A percentile compares a stretch with the other conserved stretches of the same genome.
These are phyloP conservation scores for Anguilla obscura DNA, from an alignment of 2,797 vertebrate genomes.

Conservation along the genomic window DNA sequence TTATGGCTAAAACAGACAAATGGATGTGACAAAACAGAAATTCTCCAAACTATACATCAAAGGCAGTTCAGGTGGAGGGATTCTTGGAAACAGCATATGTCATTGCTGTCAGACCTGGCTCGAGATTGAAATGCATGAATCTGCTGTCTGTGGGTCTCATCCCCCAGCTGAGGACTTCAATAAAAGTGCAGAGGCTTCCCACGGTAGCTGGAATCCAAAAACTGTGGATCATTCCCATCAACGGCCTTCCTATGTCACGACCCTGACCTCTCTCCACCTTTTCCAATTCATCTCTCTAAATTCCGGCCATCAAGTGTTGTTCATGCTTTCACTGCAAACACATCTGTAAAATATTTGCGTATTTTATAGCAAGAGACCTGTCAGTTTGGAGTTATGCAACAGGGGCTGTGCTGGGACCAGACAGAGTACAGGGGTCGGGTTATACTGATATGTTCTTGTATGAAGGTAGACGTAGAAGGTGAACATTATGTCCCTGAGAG, in stretches of 20 bases:
- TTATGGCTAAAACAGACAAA: not conserved
- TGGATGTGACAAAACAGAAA: not conserved
- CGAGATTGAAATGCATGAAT: not conserved
- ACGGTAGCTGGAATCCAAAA: slow-evolving; percentile 22
- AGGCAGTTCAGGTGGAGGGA: not conserved
- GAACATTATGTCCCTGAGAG: not conserved
- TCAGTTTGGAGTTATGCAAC: not conserved
- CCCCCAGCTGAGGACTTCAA: not conserved
- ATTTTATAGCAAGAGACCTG: not conserved
- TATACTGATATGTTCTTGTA: not conserved
- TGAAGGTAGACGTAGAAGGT: not conserved
- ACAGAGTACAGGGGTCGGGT: not conserved
- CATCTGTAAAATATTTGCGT: not conserved
- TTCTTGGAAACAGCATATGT: not conserved
- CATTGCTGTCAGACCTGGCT: not conserved
- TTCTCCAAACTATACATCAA: not conserved
- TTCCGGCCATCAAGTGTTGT: slow-evolving; percentile 12
- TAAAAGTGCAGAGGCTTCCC: not conserved
- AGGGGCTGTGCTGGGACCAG: not conserved
- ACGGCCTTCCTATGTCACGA: not conserved
- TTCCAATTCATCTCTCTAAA: not conserved
- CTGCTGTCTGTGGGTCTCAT: not conserved
- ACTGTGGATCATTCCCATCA: not conserved
- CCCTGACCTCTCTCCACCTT: slow-evolving; percentile 9
- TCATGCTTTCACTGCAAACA: slow-evolving; percentile 18